These are phyloP conservation scores for Rhea americana DNA, from an alignment of 2,113 vertebrate species.

Conservation along the genomic window DNA sequence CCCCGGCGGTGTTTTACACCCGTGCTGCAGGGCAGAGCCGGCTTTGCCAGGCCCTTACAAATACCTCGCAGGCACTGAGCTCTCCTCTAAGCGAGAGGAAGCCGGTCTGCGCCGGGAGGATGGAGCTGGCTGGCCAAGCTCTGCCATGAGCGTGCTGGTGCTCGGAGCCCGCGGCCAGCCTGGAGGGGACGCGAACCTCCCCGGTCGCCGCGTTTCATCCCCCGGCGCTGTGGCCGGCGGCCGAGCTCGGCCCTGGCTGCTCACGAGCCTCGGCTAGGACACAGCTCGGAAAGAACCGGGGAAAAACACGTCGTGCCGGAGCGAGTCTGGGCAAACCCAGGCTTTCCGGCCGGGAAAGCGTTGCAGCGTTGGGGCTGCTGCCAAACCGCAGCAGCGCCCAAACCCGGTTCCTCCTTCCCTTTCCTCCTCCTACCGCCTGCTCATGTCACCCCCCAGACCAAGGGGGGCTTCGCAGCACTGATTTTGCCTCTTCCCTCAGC, in stretches of 20 bases:
- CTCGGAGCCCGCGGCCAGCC: rapidly evolving
- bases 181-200: neutral
- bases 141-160: neutral
- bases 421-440: too few relatives aligned
- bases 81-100: neutral
- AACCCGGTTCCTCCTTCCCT: too few relatives aligned
- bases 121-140: neutral
- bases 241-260: too few relatives aligned
- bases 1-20: neutral
- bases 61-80: neutral
- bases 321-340: too few relatives aligned
- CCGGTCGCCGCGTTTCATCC: rapidly evolving
- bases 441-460: too few relatives aligned
- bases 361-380: neutral
- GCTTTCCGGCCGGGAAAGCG: neutral
- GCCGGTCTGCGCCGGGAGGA: neutral
- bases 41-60: neutral
- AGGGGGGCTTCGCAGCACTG: too few relatives aligned
- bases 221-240: too few relatives aligned
- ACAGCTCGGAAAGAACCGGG: too few relatives aligned
- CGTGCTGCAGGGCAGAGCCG: neutral
- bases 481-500: too few relatives aligned
- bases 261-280: too few relatives aligned
- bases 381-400: too few relatives aligned
- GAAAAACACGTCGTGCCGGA: too few relatives aligned